Evolutionary conservation across 2,888 invertebrate genomes (phyloP).

Genomic region (Epirrhoe tristata): DNA sequence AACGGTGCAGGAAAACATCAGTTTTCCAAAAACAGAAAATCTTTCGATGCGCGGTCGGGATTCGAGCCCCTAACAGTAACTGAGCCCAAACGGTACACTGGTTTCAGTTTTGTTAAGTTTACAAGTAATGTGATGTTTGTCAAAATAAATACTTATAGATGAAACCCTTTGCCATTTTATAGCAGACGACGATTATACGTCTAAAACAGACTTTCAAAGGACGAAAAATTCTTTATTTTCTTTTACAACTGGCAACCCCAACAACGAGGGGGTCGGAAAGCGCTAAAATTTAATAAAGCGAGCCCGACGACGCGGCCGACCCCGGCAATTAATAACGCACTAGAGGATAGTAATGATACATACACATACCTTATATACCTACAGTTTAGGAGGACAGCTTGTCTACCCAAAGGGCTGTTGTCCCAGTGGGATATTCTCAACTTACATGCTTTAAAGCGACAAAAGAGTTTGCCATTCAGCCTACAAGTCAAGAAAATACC

Average conservation of each 20-base stretch:
- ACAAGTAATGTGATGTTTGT: too few relatives aligned
- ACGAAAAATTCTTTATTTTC: constrained; percentile 12
- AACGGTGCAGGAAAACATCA: too few relatives aligned
- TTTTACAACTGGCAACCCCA: constrained; percentile 35
- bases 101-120: too few relatives aligned
- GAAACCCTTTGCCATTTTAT: too few relatives aligned
- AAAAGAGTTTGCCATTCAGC: too few relatives aligned
- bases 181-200: background rate
- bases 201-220: background rate
- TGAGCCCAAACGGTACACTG: too few relatives aligned
- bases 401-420: constrained; percentile 4
- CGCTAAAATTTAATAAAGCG: constrained; percentile 86
- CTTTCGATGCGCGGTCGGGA: too few relatives aligned
- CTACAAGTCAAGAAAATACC: too few relatives aligned
- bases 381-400: constrained; percentile 8
- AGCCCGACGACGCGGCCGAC: constrained; percentile 64
- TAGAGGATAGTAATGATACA: constrained; percentile 76
- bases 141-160: too few relatives aligned
- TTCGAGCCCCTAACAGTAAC: too few relatives aligned
- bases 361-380: constrained; percentile 41
- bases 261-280: constrained; percentile 58
- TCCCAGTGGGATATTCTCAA: background rate
- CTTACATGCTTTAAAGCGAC: background rate
- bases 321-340: constrained; percentile 83
- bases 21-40: too few relatives aligned